A percentile compares a stretch with the other conserved stretches of the same genome.
These are phyloP conservation scores for Synergus laeviventris DNA, from an alignment of 2,888 invertebrate species.

Conservation along the genomic window DNA sequence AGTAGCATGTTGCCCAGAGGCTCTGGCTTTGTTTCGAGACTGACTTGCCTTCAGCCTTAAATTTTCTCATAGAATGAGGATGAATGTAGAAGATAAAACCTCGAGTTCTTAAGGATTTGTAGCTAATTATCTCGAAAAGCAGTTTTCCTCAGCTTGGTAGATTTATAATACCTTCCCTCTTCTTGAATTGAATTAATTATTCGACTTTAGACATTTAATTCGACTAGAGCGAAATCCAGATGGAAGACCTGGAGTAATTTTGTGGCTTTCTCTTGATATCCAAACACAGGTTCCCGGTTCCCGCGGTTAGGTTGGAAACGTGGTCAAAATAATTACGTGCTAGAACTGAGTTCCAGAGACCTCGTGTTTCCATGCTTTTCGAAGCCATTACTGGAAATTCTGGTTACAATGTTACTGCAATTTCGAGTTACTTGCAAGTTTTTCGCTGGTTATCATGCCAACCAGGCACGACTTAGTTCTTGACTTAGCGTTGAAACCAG, in stretches of 20 bases:
- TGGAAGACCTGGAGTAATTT: not conserved
- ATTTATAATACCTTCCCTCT: not conserved
- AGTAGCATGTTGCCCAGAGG: conserved; percentile 32
- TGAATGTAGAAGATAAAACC: conserved; percentile 22
- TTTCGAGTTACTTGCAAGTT: conserved; percentile 37
- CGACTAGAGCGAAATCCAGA: not conserved
- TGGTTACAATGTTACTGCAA: conserved; percentile 10
- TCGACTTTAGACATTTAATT: not conserved
- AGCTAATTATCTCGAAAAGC: conserved; percentile 7
- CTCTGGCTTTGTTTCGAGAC: conserved; percentile 25
- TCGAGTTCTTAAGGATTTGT: conserved; percentile 11
- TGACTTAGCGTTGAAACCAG: conserved; percentile 44
- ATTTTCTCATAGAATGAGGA: not conserved
- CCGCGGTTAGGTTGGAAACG: not conserved
- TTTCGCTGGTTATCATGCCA: conserved; percentile 60
- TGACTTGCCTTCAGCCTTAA: conserved; percentile 25
- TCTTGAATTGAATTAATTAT: not conserved
- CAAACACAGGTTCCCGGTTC: not conserved
- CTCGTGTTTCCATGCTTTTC: not conserved
- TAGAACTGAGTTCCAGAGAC: not conserved
- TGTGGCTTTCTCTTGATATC: conserved; percentile 4
- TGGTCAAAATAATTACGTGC: conserved; percentile 35
- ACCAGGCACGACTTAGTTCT: conserved; percentile 59
- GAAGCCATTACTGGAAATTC: conserved; percentile 19
- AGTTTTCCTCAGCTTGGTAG: not conserved